phyloP scores from a whole-genome alignment of 2,113 vertebrate species.

The Rhombomys opimus region DNA sequence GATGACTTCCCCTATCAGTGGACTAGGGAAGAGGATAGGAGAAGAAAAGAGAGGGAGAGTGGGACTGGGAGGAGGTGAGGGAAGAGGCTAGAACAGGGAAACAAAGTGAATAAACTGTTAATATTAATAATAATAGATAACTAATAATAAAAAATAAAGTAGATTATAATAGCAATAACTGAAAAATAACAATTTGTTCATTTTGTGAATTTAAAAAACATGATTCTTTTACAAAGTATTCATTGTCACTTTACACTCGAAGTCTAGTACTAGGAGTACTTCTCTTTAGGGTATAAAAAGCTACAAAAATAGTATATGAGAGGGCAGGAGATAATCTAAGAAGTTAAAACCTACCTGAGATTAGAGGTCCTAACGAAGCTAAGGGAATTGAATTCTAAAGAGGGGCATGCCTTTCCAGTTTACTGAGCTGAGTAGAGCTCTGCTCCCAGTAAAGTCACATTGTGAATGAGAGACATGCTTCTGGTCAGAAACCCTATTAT shows the following conservation, averaged over 20 bases:
- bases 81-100: too few species aligned
- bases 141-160: constrained; percentile 18
- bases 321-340: background rate
- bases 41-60: too few species aligned
- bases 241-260: background rate
- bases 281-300: background rate
- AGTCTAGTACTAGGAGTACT: background rate
- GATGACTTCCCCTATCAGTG: too few species aligned
- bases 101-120: too few species aligned
- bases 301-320: background rate
- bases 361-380: background rate
- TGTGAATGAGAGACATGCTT: background rate
- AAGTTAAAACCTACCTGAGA: background rate
- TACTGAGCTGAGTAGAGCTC: background rate
- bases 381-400: constrained; percentile 25
- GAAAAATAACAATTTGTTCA: background rate
- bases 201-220: constrained; percentile 26
- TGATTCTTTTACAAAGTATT: constrained; percentile 26
- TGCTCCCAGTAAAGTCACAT: background rate
- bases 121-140: too few species aligned
- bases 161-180: background rate
- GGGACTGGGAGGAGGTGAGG: too few species aligned
- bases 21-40: too few species aligned
- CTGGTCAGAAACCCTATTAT: background rate
- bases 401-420: background rate